Base-by-base conservation (phyloP, 37 sponge, comb jelly and placozoan genomes). In the Amphimedon queenslandica region DNA sequence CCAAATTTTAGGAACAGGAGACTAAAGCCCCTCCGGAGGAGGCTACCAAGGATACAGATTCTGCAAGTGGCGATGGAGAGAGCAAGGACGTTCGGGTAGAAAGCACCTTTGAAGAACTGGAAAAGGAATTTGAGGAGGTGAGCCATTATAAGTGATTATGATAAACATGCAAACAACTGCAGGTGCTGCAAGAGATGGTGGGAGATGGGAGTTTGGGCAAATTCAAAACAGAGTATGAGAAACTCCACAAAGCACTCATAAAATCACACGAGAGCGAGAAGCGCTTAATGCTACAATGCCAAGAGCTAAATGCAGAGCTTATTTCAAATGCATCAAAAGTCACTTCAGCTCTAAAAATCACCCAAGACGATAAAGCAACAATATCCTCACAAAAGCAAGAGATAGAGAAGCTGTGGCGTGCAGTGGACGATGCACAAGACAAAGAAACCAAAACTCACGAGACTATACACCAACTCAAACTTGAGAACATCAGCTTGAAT, bases 371-470 rank as follows among this genome's bases (percentile, higher is more conserved):
- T 78, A 86, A 95, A 73, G 69, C 78, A 4, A 95, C 96, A 31
- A 93, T 99, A 40, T 72, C 85, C 30, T 90, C 92, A 1, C 77
- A 95, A 24, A 99, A 99, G 69, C 89, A 96, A 91, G 99, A 99
- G 60, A 99, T 99, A 24, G 99, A 99, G 82, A 99, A 99, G 77
- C 83, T 96, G 30, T 99, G 99, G 99, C 95, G 90, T 66, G 90
- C 93, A 94, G 91, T 99, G 55, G 99, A 99, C 74, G 85, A 91
- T 58, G 84, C 94, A 18, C 93, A 95, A 41, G 96, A 95, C 63
- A 99, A 99, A 78, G 99, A 99, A 66, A 28, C 80, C 6, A 61
- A 89, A 30, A 94, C 96, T 16, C 56, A 89, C 28, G 96, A 99
- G 43, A 93, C 94, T 40, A 93, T 96, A 37, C 81, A 90, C 72